Conservation (phyloP, 37 sponge, comb jelly and placozoan species). For the Amphimedon queenslandica region DNA sequence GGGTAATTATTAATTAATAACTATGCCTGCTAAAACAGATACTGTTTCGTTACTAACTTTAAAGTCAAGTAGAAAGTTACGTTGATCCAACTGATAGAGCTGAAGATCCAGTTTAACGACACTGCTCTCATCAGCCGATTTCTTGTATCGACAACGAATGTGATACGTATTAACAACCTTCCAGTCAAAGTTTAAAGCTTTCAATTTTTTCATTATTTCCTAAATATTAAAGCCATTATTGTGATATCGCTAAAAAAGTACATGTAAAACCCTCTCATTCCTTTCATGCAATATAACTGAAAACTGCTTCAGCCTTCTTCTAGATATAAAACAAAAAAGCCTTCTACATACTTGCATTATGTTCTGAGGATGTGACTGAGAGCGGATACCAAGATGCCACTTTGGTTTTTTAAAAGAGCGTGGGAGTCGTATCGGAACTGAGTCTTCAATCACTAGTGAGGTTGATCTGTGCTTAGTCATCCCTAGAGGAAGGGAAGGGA, state of each 20-base stretch:
- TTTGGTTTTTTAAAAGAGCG: conserved; percentile 57
- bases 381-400: conserved; percentile 90
- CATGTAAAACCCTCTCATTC: no score
- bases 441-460: no score
- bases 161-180: conserved; percentile 71
- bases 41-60: no score
- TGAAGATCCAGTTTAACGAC: conserved; percentile 79
- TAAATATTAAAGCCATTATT: neutral
- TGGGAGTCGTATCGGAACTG: neutral
- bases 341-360: conserved; percentile 55
- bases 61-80: conserved; percentile 85
- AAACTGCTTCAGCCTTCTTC: no score
- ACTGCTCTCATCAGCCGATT: neutral
- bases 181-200: conserved; percentile 76
- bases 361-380: conserved; percentile 85
- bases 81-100: conserved; percentile 77
- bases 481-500: no score
- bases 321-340: no score
- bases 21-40: no score
- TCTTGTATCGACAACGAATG: conserved; percentile 37
- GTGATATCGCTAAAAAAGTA: no score
- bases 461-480: no score
- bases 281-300: no score
- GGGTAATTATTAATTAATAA: conserved; percentile 13
- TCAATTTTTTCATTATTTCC: conserved; percentile 82